These are phyloP conservation scores for Aethina tumida DNA, from an alignment of 1,140 invertebrate species.

Conservation along the genomic window DNA sequence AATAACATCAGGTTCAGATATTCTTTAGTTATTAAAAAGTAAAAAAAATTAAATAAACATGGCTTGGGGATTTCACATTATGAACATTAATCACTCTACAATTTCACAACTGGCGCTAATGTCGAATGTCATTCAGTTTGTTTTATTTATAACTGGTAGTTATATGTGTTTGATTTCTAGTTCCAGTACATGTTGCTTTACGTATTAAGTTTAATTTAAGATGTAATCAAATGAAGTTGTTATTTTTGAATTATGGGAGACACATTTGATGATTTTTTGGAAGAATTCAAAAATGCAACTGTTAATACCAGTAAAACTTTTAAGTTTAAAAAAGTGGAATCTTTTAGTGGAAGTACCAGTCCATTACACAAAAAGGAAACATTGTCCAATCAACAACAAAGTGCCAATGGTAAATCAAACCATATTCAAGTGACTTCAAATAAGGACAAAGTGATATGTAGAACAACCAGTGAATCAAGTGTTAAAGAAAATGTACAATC, in stretches of 20 bases:
- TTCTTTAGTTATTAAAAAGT: too few relatives aligned
- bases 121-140: slow-evolving; percentile 1
- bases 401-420: neutral
- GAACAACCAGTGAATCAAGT: neutral
- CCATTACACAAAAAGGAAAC: neutral
- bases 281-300: slow-evolving; percentile 13
- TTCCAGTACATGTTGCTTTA: too few relatives aligned
- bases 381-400: neutral
- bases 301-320: slow-evolving; percentile 17
- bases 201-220: too few relatives aligned
- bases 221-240: too few relatives aligned
- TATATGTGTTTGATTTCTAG: too few relatives aligned
- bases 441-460: neutral
- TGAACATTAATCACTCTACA: too few relatives aligned
- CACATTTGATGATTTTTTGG: slow-evolving; percentile 21
- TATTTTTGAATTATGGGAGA: slow-evolving; percentile 14
- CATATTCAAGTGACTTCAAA: neutral
- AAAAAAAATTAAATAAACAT: too few relatives aligned
- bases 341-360: neutral
- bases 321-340: slow-evolving; percentile 17
- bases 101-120: too few relatives aligned
- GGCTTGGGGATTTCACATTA: too few relatives aligned
- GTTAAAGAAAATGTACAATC: too few relatives aligned
- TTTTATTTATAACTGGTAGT: slow-evolving; percentile 4
- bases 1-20: too few relatives aligned